Base-by-base conservation (phyloP, 2,888 invertebrate genomes). In the Drosophila rubida region DNA sequence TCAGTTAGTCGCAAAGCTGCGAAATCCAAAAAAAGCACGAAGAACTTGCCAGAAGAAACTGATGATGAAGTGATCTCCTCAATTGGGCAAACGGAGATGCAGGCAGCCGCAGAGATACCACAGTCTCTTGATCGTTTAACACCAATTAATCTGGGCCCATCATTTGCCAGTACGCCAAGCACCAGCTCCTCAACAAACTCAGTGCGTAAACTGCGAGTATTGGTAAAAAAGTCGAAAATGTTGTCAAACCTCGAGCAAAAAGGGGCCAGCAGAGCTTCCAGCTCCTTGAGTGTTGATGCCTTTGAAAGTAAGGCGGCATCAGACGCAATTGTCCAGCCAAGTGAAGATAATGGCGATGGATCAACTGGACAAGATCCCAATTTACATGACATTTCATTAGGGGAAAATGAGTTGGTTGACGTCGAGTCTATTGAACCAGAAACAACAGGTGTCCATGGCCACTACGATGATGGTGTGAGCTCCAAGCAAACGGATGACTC, bases 381-480 rank as follows among this genome's bases (percentile, higher is more conserved):
- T 16, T 4, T 11, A 7, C 14, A 4, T 4, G 4, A 9, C 7
- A 7, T 13, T 16, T 8, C 8, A 11, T 23, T n/a, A 7, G 16
- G 4, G 2, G 39, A 39, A 14, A 14, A 11, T 8, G 19, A 51
- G 8, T n/a, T 9, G 8, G 25, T 39, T 16, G 50, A 51, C n/a
- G 8, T 41, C 1, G 4, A 50, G 4, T 41, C 41, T 4, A 27
- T n/a, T 42, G 1, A n/a, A 6, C 22, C 23, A 19, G 75, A 69
- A 86, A 78, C 72, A 83, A 86, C 75, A 83, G 84, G 87, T 86
- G 81, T 86, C 46, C 48, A 60, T 42, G 62, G 45, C 30, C 49
- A 59, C 37, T 14, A 23, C 19, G 25, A 45, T 11, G 39, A 37
- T 23, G 51, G 7, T 30, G 23, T 27, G 13, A 61, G 70, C 13